These are phyloP conservation scores for Cuniculus paca DNA, from an alignment of 2,797 vertebrate species.

Conservation along the genomic window DNA sequence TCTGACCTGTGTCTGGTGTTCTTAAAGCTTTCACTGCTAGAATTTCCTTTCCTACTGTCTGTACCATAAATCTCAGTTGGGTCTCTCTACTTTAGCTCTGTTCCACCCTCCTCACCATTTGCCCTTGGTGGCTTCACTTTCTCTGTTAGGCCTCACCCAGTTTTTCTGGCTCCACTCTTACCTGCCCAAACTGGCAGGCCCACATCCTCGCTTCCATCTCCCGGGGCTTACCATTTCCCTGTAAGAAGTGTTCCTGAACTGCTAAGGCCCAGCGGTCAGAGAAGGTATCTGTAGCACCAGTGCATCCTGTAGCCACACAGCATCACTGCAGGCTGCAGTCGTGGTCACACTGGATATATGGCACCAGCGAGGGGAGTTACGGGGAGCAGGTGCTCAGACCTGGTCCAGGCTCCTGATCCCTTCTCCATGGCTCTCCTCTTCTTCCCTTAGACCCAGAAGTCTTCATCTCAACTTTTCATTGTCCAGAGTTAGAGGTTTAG, in stretches of 20 bases:
- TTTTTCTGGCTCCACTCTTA: rapidly evolving
- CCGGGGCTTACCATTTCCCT: conserved; percentile 56
- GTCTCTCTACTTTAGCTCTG: not conserved
- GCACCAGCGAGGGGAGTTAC: conserved; percentile 87
- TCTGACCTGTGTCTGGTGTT: not conserved
- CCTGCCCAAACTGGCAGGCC: rapidly evolving
- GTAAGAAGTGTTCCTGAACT: conserved; percentile 60
- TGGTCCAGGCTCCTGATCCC: no score
- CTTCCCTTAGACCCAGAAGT: not conserved
- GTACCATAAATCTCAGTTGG: no score
- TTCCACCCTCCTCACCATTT: not conserved
- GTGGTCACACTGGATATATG: conserved; percentile 86
- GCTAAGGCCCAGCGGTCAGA: conserved; percentile 70
- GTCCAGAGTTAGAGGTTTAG: not conserved
- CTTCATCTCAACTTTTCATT: not conserved
- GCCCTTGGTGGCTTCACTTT: rapidly evolving
- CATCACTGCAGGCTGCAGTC: conserved; percentile 83
- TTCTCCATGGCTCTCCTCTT: not conserved
- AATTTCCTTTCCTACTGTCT: not conserved
- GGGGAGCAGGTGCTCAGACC: not conserved
- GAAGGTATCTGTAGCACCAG: conserved; percentile 88
- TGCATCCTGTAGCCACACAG: conserved; percentile 89
- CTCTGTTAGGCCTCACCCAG: not conserved
- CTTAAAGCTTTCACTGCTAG: not conserved
- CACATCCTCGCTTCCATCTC: not conserved